Percentiles rank a stretch among this genome's conserved stretches.
Evolutionary conservation across 2,113 vertebrate species (phyloP).

Genomic region (Oncorhynchus masou): DNA sequence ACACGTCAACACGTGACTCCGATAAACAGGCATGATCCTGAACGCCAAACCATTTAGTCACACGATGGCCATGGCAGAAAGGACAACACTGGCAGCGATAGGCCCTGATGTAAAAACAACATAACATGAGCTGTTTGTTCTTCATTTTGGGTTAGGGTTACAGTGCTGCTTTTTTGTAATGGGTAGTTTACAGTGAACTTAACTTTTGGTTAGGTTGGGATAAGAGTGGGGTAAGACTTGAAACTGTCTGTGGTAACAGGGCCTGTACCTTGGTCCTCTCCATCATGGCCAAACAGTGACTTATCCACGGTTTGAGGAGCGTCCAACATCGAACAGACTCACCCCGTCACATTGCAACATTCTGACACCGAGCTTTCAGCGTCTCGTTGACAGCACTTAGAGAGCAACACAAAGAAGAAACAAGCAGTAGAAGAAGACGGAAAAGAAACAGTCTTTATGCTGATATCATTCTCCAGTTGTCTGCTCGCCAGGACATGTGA

Average conservation of each 20-base stretch:
- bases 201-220: background rate
- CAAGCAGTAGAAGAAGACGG: constrained; percentile 44
- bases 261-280: constrained; percentile 42
- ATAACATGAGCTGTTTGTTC: background rate
- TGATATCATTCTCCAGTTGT: constrained; percentile 67
- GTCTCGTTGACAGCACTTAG: constrained; percentile 62
- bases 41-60: constrained; percentile 54
- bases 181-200: too few relatives aligned
- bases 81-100: constrained; percentile 25
- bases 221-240: background rate
- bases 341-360: constrained; percentile 66
- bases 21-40: constrained; percentile 64
- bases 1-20: constrained; percentile 64
- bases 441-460: constrained; percentile 57
- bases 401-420: constrained; percentile 61
- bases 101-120: background rate
- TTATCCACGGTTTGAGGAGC: constrained; percentile 25
- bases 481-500: constrained; percentile 29
- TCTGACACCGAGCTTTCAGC: constrained; percentile 53
- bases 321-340: constrained; percentile 62
- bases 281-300: constrained; percentile 35
- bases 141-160: background rate
- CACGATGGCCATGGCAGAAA: constrained; percentile 44
- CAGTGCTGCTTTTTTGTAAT: background rate
- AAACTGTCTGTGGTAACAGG: background rate